Evolutionary conservation across 2,888 invertebrate species (phyloP).

Genomic region (Gasteruption jaculator): DNA sequence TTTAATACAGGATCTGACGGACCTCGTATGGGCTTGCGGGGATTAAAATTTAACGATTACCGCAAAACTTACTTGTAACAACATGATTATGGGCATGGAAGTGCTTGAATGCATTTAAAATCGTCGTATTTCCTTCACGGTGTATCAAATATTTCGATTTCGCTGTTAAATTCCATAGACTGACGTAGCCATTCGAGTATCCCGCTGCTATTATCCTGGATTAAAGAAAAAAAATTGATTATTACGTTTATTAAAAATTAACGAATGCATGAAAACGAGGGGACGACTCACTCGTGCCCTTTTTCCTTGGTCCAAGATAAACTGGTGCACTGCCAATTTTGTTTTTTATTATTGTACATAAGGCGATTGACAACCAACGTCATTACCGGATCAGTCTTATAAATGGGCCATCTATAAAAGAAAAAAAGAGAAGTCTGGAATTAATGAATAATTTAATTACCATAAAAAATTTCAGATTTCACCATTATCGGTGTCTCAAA

Average conservation of each 20-base stretch:
- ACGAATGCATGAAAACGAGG: not conserved
- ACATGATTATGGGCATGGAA: slow-evolving; percentile 59
- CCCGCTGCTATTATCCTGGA: slow-evolving; percentile 59
- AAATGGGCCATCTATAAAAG: slow-evolving; percentile 38
- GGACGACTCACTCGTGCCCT: slow-evolving; percentile 43
- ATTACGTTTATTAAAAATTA: slow-evolving; percentile 7
- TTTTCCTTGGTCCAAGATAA: slow-evolving; percentile 44
- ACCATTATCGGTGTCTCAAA: no score
- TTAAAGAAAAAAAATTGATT: not conserved
- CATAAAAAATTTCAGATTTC: no score
- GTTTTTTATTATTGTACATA: slow-evolving; percentile 29
- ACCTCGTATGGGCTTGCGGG: no score
- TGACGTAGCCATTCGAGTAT: slow-evolving; percentile 64
- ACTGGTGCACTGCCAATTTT: slow-evolving; percentile 43
- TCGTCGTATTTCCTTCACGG: slow-evolving; percentile 47
- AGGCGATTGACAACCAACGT: slow-evolving; percentile 37
- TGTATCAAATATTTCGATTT: slow-evolving; percentile 55
- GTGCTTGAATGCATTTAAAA: slow-evolving; percentile 58
- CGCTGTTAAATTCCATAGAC: slow-evolving; percentile 59
- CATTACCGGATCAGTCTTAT: slow-evolving; percentile 44
- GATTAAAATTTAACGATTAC: no score
- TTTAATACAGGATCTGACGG: no score
- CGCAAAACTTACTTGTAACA: slow-evolving; percentile 59
- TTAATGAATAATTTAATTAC: no score
- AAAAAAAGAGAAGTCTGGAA: no score